phyloP scores from a whole-genome alignment of 2,113 vertebrate genomes.

The Amia ocellicauda region DNA sequence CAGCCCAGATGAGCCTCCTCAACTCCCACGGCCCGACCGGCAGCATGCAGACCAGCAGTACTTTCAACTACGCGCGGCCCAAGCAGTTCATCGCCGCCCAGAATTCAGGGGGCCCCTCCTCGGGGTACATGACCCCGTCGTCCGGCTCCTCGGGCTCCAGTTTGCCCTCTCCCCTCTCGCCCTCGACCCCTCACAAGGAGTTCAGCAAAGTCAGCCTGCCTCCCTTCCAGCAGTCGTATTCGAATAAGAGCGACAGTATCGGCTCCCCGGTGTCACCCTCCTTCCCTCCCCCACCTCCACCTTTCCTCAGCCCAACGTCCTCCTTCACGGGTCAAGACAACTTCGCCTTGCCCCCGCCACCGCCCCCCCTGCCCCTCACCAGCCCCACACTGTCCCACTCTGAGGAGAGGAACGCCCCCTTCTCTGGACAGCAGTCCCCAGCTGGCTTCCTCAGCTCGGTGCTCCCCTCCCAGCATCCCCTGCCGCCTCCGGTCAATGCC shows the following conservation, averaged over 20 bases:
- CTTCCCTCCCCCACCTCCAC: slow-evolving; percentile 87
- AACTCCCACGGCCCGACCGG: slow-evolving; percentile 61
- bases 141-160: slow-evolving; percentile 84
- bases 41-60: slow-evolving; percentile 86
- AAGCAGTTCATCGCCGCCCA: slow-evolving; percentile 98
- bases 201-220: slow-evolving; percentile 67
- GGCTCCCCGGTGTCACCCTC: slow-evolving; percentile 83
- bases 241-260: slow-evolving; percentile 61
- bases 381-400: slow-evolving; percentile 50
- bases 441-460: slow-evolving; percentile 89
- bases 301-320: slow-evolving; percentile 71
- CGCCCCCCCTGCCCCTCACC: slow-evolving; percentile 64
- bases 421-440: slow-evolving; percentile 68
- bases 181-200: slow-evolving; percentile 72
- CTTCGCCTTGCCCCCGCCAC: slow-evolving; percentile 71
- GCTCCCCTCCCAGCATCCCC: slow-evolving; percentile 74
- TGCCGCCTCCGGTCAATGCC: slow-evolving; percentile 72
- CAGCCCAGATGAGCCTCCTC: slow-evolving; percentile 69
- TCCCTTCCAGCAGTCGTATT: slow-evolving; percentile 64
- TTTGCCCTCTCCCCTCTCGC: slow-evolving; percentile 85
- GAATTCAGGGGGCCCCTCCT: slow-evolving; percentile 63
- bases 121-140: slow-evolving; percentile 75
- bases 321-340: slow-evolving; percentile 55
- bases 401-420: slow-evolving; percentile 60
- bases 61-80: slow-evolving; percentile 96